phyloP scores from a whole-genome alignment of 2,797 vertebrate species.

The Harpagifer antarcticus region DNA sequence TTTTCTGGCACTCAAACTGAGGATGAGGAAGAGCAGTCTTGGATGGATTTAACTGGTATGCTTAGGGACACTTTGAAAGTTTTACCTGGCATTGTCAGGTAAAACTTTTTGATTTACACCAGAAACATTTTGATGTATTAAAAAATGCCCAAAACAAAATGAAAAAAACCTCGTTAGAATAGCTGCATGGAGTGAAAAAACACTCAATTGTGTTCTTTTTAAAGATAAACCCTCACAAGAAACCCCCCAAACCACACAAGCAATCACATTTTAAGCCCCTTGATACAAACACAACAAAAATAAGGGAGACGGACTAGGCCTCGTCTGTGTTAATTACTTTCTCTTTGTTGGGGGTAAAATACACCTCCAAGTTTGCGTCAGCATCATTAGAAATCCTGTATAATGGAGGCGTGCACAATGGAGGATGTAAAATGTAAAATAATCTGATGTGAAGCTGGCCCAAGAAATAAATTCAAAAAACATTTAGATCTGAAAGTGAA shows the following conservation, averaged over 20 bases:
- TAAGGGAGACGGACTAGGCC: constrained; percentile 23
- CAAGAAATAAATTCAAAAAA: constrained; percentile 38
- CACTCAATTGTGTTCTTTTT: constrained; percentile 54
- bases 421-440: constrained; percentile 22
- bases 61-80: constrained; percentile 34
- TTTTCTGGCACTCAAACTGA: not conserved
- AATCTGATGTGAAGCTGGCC: constrained; percentile 1
- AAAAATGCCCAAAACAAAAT: constrained; percentile 36
- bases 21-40: not conserved
- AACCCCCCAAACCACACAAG: constrained; percentile 51
- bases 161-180: constrained; percentile 31
- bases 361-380: constrained; percentile 42
- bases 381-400: constrained; percentile 50
- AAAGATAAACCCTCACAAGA: constrained; percentile 45
- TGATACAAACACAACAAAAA: constrained; percentile 35
- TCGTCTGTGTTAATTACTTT: constrained; percentile 64
- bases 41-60: constrained; percentile 13
- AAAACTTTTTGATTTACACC: constrained; percentile 21
- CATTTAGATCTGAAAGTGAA: constrained; percentile 47
- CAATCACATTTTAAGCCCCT: constrained; percentile 58
- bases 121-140: constrained; percentile 39
- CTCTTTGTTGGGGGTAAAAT: constrained; percentile 52
- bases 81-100: constrained; percentile 21
- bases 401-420: constrained; percentile 16
- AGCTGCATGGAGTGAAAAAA: constrained; percentile 31